phyloP scores from a whole-genome alignment of 2,888 invertebrate genomes.

The Lysandra bellargus region DNA sequence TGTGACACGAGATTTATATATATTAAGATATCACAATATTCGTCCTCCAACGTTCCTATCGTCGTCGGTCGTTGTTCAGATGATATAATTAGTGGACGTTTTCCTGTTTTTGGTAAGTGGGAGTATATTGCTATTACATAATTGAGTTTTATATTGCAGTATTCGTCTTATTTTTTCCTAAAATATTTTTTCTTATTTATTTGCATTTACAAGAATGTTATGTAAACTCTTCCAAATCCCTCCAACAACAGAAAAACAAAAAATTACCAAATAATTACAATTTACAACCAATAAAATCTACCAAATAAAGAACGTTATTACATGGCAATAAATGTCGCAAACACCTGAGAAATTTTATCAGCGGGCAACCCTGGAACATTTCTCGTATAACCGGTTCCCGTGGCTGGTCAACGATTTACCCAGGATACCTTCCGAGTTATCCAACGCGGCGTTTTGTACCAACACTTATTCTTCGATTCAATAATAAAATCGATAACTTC shows the following conservation, averaged over 20 bases:
- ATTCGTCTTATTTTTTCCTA: not conserved
- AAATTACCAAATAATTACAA: too few species aligned
- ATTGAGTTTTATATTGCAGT: not conserved
- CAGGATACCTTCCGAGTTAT: conserved; percentile 28
- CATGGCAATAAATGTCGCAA: too few species aligned
- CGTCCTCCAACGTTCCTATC: too few species aligned
- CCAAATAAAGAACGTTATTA: too few species aligned
- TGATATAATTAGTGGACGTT: not conserved
- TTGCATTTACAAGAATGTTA: not conserved
- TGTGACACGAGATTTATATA: too few species aligned
- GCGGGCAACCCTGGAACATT: not conserved
- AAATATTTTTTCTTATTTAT: not conserved
- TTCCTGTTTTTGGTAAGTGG: not conserved
- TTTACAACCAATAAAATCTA: too few species aligned
- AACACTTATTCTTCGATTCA: conserved; percentile 18
- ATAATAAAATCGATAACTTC: conserved; percentile 19
- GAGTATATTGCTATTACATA: not conserved
- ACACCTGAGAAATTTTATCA: not conserved
- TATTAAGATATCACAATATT: too few species aligned
- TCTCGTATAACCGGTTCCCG: conserved; percentile 62
- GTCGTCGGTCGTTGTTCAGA: too few species aligned
- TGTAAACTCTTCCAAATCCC: too few species aligned
- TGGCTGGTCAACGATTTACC: conserved; percentile 27
- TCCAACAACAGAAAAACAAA: too few species aligned
- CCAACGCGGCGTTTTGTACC: conserved; percentile 17